Evolutionary conservation across 2,888 invertebrate species (phyloP).

Genomic region (Lobophora halterata): DNA sequence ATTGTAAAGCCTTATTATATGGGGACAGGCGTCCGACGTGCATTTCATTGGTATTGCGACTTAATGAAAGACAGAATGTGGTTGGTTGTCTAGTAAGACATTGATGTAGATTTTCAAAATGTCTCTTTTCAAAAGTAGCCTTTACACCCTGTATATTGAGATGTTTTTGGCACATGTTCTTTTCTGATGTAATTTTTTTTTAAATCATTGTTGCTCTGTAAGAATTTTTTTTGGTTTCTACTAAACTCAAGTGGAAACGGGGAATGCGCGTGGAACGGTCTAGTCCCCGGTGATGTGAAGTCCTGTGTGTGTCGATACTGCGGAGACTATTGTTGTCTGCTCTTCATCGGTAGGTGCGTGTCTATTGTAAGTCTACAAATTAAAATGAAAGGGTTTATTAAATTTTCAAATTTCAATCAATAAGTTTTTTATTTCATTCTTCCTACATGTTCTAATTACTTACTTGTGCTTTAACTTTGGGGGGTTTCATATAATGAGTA

Average conservation of each 20-base stretch:
- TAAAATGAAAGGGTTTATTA: slow-evolving; percentile 75
- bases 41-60: not conserved
- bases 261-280: slow-evolving; percentile 5
- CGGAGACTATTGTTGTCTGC: slow-evolving; percentile 39
- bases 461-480: too few species aligned
- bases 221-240: too few species aligned
- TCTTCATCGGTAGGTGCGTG: slow-evolving; percentile 62
- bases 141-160: too few species aligned
- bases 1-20: slow-evolving; percentile 44
- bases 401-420: slow-evolving; percentile 73
- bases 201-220: too few species aligned
- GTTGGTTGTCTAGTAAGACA: not conserved
- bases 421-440: slow-evolving; percentile 31
- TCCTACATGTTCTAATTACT: not conserved
- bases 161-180: too few species aligned
- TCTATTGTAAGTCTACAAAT: slow-evolving; percentile 63
- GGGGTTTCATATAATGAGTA: too few species aligned
- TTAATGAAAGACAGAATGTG: slow-evolving; percentile 1
- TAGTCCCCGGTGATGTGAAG: slow-evolving; percentile 13
- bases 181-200: too few species aligned
- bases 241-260: not conserved
- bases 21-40: slow-evolving; percentile 22
- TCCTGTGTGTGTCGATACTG: slow-evolving; percentile 20
- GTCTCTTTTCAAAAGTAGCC: not conserved
- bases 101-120: not conserved